These are phyloP conservation scores for Ornithoptera alexandrae DNA, from an alignment of 2,888 invertebrate genomes.

Conservation along the genomic window DNA sequence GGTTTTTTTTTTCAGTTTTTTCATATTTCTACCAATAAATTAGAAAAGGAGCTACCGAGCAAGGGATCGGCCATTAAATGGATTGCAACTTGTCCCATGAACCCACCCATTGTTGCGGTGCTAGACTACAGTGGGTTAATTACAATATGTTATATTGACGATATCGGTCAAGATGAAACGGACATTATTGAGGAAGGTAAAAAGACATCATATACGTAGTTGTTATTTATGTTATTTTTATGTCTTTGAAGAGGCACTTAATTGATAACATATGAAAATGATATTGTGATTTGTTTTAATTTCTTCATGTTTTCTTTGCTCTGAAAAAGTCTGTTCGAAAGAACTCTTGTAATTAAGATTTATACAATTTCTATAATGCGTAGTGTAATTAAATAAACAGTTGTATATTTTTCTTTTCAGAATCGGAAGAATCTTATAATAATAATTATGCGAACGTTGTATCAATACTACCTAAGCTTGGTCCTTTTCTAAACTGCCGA, in stretches of 20 bases:
- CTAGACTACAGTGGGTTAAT: conserved; percentile 78
- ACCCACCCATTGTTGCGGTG: conserved; percentile 79
- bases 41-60: conserved; percentile 72
- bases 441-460: conserved; percentile 55
- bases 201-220: background rate
- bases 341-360: too few relatives aligned
- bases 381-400: too few relatives aligned
- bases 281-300: too few relatives aligned
- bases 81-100: conserved; percentile 73
- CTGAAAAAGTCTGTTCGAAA: too few relatives aligned
- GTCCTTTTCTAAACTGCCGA: conserved; percentile 59
- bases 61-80: conserved; percentile 67
- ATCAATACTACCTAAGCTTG: conserved; percentile 53
- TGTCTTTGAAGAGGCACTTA: too few relatives aligned
- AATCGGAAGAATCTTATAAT: conserved; percentile 60
- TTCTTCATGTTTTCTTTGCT: too few relatives aligned
- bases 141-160: conserved; percentile 80
- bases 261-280: too few relatives aligned
- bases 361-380: too few relatives aligned
- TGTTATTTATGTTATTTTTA: too few relatives aligned
- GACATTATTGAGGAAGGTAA: conserved; percentile 68
- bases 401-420: conserved; percentile 40
- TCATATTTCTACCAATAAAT: conserved; percentile 77
- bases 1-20: conserved; percentile 72
- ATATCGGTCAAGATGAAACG: conserved; percentile 48